phyloP scores from a whole-genome alignment of 2,797 vertebrate genomes.

The Phoeniculus purpureus region DNA sequence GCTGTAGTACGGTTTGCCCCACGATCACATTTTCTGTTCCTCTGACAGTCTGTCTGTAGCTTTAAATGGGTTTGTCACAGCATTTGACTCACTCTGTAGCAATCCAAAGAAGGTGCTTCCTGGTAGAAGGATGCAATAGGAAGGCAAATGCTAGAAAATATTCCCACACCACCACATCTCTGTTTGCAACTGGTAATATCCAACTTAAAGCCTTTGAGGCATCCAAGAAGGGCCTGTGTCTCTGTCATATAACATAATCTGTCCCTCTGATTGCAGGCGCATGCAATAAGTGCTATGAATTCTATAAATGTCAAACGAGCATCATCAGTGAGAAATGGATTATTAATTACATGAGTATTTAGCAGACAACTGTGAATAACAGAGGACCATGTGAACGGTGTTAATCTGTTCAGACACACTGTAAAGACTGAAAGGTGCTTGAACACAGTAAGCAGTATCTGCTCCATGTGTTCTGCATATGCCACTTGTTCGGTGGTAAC shows the following conservation, averaged over 20 bases:
- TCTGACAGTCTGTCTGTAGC: neutral
- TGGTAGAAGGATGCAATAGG: neutral
- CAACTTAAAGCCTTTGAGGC: neutral
- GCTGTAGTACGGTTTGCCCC: neutral
- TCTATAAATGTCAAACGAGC: neutral
- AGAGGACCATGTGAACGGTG: neutral
- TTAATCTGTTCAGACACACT: neutral
- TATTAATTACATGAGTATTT: neutral
- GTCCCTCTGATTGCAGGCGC: neutral
- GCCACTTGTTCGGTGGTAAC: neutral
- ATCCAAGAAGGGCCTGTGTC: neutral
- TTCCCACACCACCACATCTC: neutral
- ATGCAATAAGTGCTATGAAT: neutral
- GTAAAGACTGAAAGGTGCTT: neutral
- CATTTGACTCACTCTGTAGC: neutral
- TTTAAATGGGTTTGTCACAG: neutral
- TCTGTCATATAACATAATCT: neutral
- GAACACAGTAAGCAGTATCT: neutral
- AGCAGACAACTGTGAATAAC: neutral
- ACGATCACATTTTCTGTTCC: neutral
- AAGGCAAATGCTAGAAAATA: neutral
- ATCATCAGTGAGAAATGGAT: neutral
- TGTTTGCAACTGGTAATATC: neutral
- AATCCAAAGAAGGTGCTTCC: constrained; percentile 1
- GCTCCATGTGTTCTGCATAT: neutral